Evolutionary conservation across 2,797 vertebrate species (phyloP).

Genomic region (Takifugu rubripes): DNA sequence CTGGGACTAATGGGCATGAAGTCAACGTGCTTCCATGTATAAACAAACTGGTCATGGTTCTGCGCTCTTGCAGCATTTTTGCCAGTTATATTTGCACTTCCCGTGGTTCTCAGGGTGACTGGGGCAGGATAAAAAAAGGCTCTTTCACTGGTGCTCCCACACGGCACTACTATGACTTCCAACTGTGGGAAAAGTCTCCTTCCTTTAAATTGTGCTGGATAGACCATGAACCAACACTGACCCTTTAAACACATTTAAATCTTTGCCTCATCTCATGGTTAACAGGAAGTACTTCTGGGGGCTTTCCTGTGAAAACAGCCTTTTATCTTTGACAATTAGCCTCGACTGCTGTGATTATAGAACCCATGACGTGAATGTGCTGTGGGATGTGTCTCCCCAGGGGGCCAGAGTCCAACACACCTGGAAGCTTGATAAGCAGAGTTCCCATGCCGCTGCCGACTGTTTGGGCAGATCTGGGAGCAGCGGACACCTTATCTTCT

Average conservation of each 20-base stretch:
- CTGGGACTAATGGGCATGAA: slow-evolving; percentile 49
- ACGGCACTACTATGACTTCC: slow-evolving; percentile 39
- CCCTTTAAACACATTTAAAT: slow-evolving; percentile 17
- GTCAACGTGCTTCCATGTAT: slow-evolving; percentile 52
- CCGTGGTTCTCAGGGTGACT: slow-evolving; percentile 59
- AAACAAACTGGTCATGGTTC: slow-evolving; percentile 47
- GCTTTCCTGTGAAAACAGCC: slow-evolving; percentile 6
- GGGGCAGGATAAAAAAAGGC: slow-evolving; percentile 43
- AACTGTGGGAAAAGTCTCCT: slow-evolving; percentile 42
- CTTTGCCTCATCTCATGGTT: slow-evolving; percentile 4
- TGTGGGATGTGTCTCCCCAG: slow-evolving; percentile 31
- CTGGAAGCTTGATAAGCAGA: slow-evolving; percentile 46
- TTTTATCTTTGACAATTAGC: slow-evolving; percentile 20
- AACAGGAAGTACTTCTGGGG: slow-evolving; percentile 1
- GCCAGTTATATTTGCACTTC: slow-evolving; percentile 73
- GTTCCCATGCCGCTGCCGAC: slow-evolving; percentile 42
- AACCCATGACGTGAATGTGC: slow-evolving; percentile 35
- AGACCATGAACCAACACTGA: slow-evolving; percentile 6
- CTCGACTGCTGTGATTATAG: slow-evolving; percentile 45
- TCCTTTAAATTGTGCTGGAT: too few relatives aligned
- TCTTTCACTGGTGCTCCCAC: slow-evolving; percentile 59
- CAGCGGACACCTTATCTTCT: slow-evolving; percentile 46
- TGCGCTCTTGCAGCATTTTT: slow-evolving; percentile 32
- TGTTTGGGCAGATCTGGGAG: slow-evolving; percentile 48
- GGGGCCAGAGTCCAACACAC: slow-evolving; percentile 35